Conservation (phyloP, 2,888 invertebrate species). For the Lypha dubia region DNA sequence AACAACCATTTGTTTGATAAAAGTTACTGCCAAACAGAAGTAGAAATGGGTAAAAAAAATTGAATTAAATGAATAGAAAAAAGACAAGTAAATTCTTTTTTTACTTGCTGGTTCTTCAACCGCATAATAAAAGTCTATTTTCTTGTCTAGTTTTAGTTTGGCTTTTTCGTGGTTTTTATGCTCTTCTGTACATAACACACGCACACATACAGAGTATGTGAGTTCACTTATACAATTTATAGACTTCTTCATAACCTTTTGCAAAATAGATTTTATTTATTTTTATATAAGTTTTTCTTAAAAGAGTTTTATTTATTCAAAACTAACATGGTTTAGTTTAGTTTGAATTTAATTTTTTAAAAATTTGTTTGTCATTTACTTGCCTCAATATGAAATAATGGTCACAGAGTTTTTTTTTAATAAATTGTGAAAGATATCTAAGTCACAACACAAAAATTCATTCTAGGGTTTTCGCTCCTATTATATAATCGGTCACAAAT, state of each 20-base stretch:
- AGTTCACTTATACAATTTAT: no score
- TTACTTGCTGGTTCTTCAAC: conserved; percentile 57
- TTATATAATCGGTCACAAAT: no score
- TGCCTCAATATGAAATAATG: conserved; percentile 17
- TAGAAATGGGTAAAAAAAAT: conserved; percentile 32
- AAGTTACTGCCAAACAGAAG: conserved; percentile 37
- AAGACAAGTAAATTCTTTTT: conserved; percentile 37
- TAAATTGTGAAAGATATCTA: no score
- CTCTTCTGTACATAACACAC: background rate
- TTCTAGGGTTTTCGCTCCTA: no score
- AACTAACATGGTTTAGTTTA: conserved; percentile 39
- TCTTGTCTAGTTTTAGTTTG: conserved; percentile 56
- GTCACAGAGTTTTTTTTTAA: background rate
- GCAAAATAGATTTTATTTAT: background rate
- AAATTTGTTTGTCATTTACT: conserved; percentile 15
- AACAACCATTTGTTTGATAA: conserved; percentile 50
- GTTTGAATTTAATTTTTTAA: conserved; percentile 19
- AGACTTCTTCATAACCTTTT: background rate
- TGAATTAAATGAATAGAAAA: background rate
- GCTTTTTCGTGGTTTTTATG: background rate
- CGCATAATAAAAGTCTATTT: conserved; percentile 69
- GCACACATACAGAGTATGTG: no score
- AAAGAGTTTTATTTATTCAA: conserved; percentile 16
- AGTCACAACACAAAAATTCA: no score
- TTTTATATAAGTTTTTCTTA: background rate